Evolutionary conservation across 37 sponge, comb jelly and placozoan species (phyloP).

Genomic region (Amphimedon queenslandica): DNA sequence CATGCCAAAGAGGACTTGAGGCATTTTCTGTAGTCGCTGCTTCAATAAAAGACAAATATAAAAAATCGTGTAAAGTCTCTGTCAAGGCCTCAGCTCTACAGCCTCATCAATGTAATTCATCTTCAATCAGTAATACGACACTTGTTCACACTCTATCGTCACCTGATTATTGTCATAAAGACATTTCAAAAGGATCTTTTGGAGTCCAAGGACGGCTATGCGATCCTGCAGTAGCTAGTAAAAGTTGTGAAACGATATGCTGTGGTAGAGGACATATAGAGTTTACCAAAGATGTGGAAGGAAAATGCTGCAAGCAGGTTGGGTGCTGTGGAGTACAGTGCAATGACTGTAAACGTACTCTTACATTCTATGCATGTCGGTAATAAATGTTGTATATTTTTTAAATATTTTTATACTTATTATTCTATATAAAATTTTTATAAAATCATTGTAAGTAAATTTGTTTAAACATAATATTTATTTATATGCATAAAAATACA

Average conservation of each 20-base stretch:
- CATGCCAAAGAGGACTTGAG: constrained; percentile 22
- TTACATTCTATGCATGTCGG: constrained; percentile 13
- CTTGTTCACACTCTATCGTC: constrained; percentile 4
- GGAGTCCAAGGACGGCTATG: constrained; percentile 32
- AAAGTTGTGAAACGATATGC: constrained; percentile 28
- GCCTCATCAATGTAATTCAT: background rate
- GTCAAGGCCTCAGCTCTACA: too few relatives aligned
- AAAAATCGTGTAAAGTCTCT: constrained; percentile 21
- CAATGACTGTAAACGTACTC: background rate
- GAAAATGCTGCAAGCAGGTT: constrained; percentile 5
- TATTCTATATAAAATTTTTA: background rate
- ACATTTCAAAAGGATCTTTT: constrained; percentile 11
- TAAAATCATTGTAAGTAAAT: background rate
- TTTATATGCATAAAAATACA: background rate
- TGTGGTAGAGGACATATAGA: constrained; percentile 2
- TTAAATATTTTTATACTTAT: background rate
- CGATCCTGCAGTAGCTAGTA: constrained; percentile 5
- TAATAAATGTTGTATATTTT: too few relatives aligned
- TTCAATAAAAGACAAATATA: constrained; percentile 9
- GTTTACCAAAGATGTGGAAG: background rate
- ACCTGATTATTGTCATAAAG: constrained; percentile 12
- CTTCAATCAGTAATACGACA: background rate
- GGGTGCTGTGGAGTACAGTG: constrained; percentile 52
- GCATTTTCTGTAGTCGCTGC: constrained; percentile 9
- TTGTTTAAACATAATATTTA: constrained; percentile 6